Evolutionary conservation across 1,140 invertebrate species (phyloP), one percentile per base, ranked within the genome.

Genomic region (Zaprionus ornatus): DNA sequence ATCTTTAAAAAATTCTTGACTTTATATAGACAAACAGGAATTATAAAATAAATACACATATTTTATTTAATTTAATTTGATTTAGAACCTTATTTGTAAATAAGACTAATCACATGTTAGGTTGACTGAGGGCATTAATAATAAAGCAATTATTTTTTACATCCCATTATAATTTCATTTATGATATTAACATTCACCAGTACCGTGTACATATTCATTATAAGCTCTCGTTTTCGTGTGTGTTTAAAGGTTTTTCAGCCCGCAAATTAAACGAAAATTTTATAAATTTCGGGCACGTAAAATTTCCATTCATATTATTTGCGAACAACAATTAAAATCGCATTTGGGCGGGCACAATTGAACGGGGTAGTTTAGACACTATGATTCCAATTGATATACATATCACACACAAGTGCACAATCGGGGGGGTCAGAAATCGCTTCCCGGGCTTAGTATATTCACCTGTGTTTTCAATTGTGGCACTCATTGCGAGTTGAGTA

Each of bases 391-490:
- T 62, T 32, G 21, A 29, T n/a, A 45, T 7, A 65, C 61, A 52
- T 25, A 37, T 55, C 48, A 52, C 48, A 60, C 37, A 40, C 13
- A 40, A 59, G 25, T 52, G 17, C 19, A 21, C 17, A 21, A 32
- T 19, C 3, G 19, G 9, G 48, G 19, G 9, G 32, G 48, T 54
- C 29, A 52, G 10, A 25, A 35, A 68, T 70, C 75, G 37, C 7
- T 35, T 54, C 29, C 48, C 15, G 21, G 32, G n/a, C n/a, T 9
- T n/a, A n/a, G n/a, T 6, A 45, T 45, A 74, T 82, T 82, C 42
- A 82, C 80, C 80, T 82, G 72, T 66, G 45, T 66, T 66, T 32
- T 78, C 65, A 32, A 35, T 23, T 10, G 17, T 4, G 12, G 29
- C 50, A 21, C 55, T 79, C 80, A 82, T 80, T 42, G 15, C 19